Evolutionary conservation across 53 echinoderm and acorn worm genomes (phyloP).

Genomic region (Stichopus horrens): DNA sequence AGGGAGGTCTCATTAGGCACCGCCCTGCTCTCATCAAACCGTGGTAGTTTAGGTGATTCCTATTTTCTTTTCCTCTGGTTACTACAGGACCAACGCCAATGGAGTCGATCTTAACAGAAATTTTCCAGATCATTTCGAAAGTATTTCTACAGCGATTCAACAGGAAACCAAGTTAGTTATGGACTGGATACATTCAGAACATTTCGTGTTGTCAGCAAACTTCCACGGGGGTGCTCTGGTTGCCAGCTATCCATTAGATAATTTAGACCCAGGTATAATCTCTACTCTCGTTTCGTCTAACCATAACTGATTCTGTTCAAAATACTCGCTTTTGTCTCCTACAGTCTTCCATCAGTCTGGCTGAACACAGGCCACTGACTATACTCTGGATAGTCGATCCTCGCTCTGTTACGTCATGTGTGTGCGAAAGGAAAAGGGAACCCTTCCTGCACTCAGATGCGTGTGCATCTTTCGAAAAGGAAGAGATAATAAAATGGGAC

Average conservation of each 20-base stretch:
- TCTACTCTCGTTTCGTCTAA: neutral
- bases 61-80: neutral
- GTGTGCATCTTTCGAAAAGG: too few species aligned
- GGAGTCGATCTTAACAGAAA: slow-evolving; percentile 88
- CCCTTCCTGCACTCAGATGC: too few species aligned
- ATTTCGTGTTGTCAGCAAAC: slow-evolving; percentile 82
- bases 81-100: slow-evolving; percentile 62
- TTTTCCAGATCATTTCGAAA: slow-evolving; percentile 86
- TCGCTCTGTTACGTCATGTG: too few species aligned
- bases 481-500: too few species aligned
- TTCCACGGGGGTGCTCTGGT: slow-evolving; percentile 87
- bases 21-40: too few species aligned
- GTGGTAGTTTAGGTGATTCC: too few species aligned
- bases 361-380: too few species aligned
- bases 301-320: neutral
- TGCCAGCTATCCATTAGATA: slow-evolving; percentile 83
- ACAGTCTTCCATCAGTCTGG: neutral
- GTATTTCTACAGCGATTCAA: slow-evolving; percentile 56
- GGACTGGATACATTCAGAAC: slow-evolving; percentile 64
- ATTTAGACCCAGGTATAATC: slow-evolving; percentile 16
- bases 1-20: too few species aligned
- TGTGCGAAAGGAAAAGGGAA: too few species aligned
- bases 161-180: slow-evolving; percentile 72
- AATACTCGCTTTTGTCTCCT: neutral
- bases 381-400: too few species aligned